These are phyloP conservation scores for Chascanopsetta lugubris DNA, from an alignment of 2,113 vertebrate species.

Conservation along the genomic window DNA sequence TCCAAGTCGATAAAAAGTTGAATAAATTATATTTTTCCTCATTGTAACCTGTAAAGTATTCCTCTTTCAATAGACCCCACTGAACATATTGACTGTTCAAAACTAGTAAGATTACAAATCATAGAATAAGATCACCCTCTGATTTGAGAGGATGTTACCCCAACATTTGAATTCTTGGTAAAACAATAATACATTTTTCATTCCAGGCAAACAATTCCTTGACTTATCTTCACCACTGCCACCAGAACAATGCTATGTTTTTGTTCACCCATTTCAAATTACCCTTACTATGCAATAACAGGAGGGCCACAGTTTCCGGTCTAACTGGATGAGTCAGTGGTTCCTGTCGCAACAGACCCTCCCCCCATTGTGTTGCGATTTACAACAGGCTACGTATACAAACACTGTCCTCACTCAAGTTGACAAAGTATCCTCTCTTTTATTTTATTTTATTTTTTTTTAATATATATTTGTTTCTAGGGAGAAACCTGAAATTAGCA, in stretches of 20 bases:
- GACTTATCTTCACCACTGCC: too few species aligned
- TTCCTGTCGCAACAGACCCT: conserved; percentile 28
- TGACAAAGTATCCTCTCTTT: background rate
- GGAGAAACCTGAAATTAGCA: background rate
- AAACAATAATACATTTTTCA: too few species aligned
- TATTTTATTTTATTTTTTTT: too few species aligned
- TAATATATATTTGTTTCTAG: background rate
- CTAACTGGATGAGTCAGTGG: conserved; percentile 51
- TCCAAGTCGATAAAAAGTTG: too few species aligned
- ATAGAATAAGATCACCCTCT: background rate
- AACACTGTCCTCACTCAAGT: background rate
- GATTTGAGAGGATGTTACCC: background rate
- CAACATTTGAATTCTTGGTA: too few species aligned
- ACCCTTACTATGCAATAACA: conserved; percentile 30
- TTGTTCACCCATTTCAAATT: conserved; percentile 19
- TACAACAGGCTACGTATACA: conserved; percentile 19
- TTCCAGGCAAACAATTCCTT: background rate
- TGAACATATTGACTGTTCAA: too few species aligned
- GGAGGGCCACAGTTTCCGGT: conserved; percentile 34
- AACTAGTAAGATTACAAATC: background rate
- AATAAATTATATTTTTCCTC: background rate
- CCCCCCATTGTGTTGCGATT: background rate
- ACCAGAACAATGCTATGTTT: conserved; percentile 1
- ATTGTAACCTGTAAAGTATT: background rate
- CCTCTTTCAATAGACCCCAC: background rate